These are phyloP conservation scores for Anarhynchus alexandrinus DNA, from an alignment of 2,113 vertebrate species.

Conservation along the genomic window DNA sequence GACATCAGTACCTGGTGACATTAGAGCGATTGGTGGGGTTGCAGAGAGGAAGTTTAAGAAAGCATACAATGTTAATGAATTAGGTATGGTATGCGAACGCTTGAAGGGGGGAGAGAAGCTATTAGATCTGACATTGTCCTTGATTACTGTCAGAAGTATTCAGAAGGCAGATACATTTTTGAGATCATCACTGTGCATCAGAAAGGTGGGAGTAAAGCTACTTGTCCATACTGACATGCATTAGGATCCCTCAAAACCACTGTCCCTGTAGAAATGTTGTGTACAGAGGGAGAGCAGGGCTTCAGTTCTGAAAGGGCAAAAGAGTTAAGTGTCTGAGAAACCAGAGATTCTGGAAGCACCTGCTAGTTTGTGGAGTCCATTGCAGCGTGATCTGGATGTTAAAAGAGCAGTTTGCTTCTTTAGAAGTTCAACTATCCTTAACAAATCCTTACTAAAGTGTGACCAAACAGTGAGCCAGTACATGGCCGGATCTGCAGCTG, in stretches of 20 bases:
- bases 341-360: background rate
- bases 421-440: background rate
- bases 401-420: background rate
- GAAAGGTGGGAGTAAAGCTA: background rate
- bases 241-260: background rate
- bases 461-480: background rate
- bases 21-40: too few species aligned
- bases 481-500: rapidly evolving
- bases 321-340: background rate
- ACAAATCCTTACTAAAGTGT: background rate
- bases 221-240: background rate
- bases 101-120: background rate
- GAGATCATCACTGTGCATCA: background rate
- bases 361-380: background rate
- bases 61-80: background rate
- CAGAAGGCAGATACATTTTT: background rate
- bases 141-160: background rate
- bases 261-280: background rate
- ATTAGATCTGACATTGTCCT: background rate
- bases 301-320: background rate
- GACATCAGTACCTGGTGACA: background rate
- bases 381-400: background rate
- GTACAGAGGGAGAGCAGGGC: background rate
- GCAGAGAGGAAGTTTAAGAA: background rate
- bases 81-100: background rate